A percentile compares a stretch with the other conserved stretches of the same genome.
Conservation (phyloP, 2,888 invertebrate species). For the Gortyna flavago region DNA sequence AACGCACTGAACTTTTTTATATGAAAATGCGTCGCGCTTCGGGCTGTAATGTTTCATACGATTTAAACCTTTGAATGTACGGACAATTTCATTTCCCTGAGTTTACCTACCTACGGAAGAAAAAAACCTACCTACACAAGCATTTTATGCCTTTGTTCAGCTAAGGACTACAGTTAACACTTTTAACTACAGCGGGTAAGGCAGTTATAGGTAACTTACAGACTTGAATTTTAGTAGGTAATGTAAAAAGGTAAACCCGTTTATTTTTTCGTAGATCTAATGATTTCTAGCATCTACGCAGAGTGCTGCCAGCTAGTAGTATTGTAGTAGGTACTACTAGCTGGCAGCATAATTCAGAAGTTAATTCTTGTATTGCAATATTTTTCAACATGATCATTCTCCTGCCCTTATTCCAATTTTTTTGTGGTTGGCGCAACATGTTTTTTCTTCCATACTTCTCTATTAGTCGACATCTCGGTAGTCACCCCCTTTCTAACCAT, state of each 20-base stretch:
- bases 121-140: no score
- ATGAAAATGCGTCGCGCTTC: background rate
- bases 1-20: background rate
- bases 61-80: background rate
- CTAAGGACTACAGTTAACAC: background rate
- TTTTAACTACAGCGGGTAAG: background rate
- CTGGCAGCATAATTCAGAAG: no score
- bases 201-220: background rate
- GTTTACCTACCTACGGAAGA: background rate
- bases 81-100: background rate
- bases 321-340: no score
- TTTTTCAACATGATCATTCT: background rate
- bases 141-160: background rate
- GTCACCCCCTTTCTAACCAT: no score
- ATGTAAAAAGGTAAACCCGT: background rate
- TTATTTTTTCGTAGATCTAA: background rate
- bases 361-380: background rate
- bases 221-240: background rate
- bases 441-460: no score
- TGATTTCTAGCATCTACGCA: background rate
- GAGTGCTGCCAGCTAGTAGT: background rate
- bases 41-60: background rate
- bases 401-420: no score
- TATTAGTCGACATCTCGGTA: no score
- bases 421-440: no score